Percentiles rank a stretch among this genome's conserved stretches.
These are phyloP conservation scores for Halcyon smyrnensis DNA, from an alignment of 2,797 vertebrate species.

Conservation along the genomic window DNA sequence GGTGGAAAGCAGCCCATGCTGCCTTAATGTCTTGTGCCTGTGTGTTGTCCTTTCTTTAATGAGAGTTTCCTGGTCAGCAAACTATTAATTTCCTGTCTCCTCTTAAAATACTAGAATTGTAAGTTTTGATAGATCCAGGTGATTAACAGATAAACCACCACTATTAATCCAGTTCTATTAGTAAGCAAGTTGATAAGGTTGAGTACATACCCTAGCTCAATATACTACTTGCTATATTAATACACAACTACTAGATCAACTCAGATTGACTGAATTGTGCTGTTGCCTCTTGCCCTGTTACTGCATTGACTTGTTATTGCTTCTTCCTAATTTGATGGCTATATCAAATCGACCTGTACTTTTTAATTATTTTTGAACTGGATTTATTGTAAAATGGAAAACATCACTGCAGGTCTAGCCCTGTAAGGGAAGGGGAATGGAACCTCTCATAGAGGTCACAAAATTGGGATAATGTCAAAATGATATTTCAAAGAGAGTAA, in stretches of 20 bases:
- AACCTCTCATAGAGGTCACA: not conserved
- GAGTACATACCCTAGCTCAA: not conserved
- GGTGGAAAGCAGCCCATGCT: not conserved
- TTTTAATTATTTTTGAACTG: not conserved
- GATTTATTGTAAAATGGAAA: not conserved
- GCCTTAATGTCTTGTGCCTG: fast-evolving
- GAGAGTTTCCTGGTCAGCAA: not conserved
- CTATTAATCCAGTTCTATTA: not conserved
- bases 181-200: not conserved
- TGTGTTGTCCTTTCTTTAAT: not conserved
- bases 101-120: not conserved
- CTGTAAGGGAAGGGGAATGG: not conserved
- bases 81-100: not conserved
- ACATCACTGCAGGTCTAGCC: not conserved
- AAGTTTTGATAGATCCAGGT: not conserved
- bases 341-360: not conserved
- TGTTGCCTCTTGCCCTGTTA: not conserved
- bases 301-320: not conserved
- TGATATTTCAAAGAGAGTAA: not conserved
- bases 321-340: not conserved
- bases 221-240: not conserved
- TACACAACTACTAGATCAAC: not conserved
- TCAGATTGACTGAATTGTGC: not conserved
- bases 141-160: not conserved
- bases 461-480: not conserved